phyloP scores from a whole-genome alignment of 2,888 invertebrate genomes.

The Electrophaes corylata region DNA sequence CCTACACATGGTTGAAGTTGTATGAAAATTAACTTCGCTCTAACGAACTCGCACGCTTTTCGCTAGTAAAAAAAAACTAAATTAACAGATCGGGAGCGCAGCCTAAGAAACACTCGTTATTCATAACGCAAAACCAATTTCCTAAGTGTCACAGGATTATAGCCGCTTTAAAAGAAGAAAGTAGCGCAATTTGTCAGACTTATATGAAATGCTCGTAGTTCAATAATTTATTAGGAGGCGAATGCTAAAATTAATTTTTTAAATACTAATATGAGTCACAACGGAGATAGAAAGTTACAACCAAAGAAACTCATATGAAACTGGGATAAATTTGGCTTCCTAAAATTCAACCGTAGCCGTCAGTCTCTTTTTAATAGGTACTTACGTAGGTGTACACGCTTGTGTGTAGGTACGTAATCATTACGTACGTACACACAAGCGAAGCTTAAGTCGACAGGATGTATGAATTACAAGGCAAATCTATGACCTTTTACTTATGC shows the following conservation, averaged over 20 bases:
- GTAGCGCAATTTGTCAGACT: constrained; percentile 41
- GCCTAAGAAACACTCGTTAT: constrained; percentile 47
- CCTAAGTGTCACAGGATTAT: constrained; percentile 52
- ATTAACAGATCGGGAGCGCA: constrained; percentile 6
- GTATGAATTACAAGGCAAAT: neutral
- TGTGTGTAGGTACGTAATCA: too few species aligned
- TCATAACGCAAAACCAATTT: constrained; percentile 61
- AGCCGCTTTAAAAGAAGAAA: constrained; percentile 48
- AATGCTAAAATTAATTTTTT: too few species aligned
- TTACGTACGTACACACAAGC: neutral
- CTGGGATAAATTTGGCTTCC: too few species aligned
- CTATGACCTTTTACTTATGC: neutral
- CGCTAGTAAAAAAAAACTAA: neutral
- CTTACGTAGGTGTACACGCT: too few species aligned
- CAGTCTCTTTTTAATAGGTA: too few species aligned
- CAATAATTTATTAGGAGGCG: neutral
- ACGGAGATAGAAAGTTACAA: too few species aligned
- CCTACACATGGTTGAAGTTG: too few species aligned
- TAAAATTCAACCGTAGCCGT: too few species aligned
- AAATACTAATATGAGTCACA: too few species aligned
- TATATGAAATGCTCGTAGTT: constrained; percentile 25
- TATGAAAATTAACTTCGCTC: too few species aligned
- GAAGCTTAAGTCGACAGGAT: neutral
- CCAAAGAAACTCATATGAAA: too few species aligned
- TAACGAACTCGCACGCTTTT: too few species aligned